Evolutionary conservation across 1,140 invertebrate genomes (phyloP).

Genomic region (Cylas formicarius): DNA sequence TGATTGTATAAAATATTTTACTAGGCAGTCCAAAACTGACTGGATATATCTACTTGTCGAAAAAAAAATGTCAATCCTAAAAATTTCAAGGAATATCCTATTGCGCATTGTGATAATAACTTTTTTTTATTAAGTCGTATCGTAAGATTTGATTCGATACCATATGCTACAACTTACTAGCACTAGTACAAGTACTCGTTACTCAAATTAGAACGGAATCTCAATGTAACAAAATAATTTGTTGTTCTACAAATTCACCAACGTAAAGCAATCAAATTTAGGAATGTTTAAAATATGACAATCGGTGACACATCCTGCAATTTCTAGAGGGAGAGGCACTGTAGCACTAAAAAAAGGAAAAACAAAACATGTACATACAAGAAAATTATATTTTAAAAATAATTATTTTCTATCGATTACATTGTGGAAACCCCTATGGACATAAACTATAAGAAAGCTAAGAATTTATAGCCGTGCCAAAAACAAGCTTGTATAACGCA

Average conservation of each 20-base stretch:
- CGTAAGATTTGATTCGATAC: no score
- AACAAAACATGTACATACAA: slow-evolving; percentile 31
- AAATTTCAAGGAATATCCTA: no score
- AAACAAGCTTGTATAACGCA: slow-evolving; percentile 14
- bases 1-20: no score
- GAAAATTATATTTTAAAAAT: slow-evolving; percentile 31
- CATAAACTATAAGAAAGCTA: slow-evolving; percentile 25
- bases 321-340: slow-evolving; percentile 39
- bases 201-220: no score
- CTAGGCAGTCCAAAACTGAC: no score
- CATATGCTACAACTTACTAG: no score
- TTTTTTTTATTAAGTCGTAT: no score
- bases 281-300: slow-evolving; percentile 30
- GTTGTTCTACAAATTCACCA: slow-evolving; percentile 3
- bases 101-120: no score
- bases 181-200: no score
- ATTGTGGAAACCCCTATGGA: slow-evolving; percentile 1
- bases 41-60: no score
- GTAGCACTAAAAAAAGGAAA: slow-evolving; percentile 19
- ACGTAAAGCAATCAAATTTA: slow-evolving; percentile 6
- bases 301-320: slow-evolving; percentile 36
- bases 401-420: slow-evolving; percentile 11
- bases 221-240: slow-evolving; percentile 3
- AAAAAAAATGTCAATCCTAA: no score
- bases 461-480: slow-evolving; percentile 30